These are phyloP conservation scores for Poecilia velifera DNA, from an alignment of 2,797 vertebrate genomes.

Conservation along the genomic window DNA sequence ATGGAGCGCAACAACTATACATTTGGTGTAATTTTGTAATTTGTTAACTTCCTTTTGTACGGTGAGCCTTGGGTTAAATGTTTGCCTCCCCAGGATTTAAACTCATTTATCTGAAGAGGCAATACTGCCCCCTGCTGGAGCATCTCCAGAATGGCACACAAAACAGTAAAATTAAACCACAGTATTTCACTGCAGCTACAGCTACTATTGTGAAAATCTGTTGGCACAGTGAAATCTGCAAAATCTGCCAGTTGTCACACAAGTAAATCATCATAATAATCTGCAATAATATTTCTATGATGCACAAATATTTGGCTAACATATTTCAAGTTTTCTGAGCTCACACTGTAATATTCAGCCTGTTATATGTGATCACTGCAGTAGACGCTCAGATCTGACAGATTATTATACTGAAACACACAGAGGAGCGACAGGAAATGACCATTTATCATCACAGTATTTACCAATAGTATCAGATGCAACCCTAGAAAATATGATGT, in stretches of 20 bases:
- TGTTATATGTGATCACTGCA: too few relatives aligned
- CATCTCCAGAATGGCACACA: neutral
- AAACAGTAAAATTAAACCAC: neutral
- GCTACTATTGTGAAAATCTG: neutral
- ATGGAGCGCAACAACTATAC: neutral
- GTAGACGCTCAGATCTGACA: neutral
- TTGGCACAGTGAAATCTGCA: neutral
- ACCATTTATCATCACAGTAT: neutral
- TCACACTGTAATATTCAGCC: too few relatives aligned
- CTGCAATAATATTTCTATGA: neutral
- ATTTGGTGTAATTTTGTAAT: neutral
- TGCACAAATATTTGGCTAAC: too few relatives aligned
- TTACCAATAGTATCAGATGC: neutral
- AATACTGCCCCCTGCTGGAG: neutral
- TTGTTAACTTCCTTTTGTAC: neutral
- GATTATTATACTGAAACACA: neutral
- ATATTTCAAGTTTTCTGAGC: neutral
- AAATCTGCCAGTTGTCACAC: neutral
- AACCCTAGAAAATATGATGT: neutral
- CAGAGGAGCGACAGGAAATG: neutral
- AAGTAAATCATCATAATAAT: neutral
- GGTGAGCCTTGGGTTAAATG: neutral
- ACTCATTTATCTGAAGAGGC: neutral
- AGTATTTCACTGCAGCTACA: neutral
- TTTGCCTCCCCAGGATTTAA: neutral